Evolutionary conservation across 2,113 vertebrate genomes (phyloP).

Genomic region (Coregonus clupeaformis): DNA sequence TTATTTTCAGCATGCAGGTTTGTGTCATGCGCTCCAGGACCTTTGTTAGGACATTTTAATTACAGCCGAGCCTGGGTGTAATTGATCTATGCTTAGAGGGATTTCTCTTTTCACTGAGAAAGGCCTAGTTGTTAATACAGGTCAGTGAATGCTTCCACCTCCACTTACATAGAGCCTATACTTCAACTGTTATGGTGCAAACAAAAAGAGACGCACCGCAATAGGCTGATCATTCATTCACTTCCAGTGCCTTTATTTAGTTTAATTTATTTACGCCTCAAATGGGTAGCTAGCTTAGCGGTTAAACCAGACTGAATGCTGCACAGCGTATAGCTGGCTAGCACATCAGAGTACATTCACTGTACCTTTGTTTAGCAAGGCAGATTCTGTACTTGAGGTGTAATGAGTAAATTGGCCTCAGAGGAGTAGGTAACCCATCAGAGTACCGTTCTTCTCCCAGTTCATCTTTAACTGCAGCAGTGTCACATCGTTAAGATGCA

Average conservation of each 20-base stretch:
- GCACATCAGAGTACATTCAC: no score
- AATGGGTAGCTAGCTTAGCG: no score
- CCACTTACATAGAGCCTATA: slow-evolving; percentile 26
- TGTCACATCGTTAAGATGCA: no score
- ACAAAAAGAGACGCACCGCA: slow-evolving; percentile 4
- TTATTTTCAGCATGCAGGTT: slow-evolving; percentile 54
- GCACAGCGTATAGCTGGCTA: no score
- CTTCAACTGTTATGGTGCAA: slow-evolving; percentile 1
- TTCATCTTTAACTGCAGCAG: not conserved
- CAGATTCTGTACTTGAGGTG: slow-evolving; percentile 38
- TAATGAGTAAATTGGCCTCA: slow-evolving; percentile 35
- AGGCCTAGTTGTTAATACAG: slow-evolving; percentile 67
- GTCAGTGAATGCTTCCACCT: slow-evolving; percentile 55
- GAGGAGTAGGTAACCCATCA: slow-evolving; percentile 3
- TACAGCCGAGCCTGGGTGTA: slow-evolving; percentile 70
- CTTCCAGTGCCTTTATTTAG: not conserved
- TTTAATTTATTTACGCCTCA: no score
- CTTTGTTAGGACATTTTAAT: slow-evolving; percentile 77
- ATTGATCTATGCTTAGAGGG: slow-evolving; percentile 75
- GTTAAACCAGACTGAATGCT: no score
- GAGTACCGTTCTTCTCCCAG: not conserved
- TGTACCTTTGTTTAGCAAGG: slow-evolving; percentile 22
- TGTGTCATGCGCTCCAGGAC: slow-evolving; percentile 66
- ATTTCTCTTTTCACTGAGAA: slow-evolving; percentile 71
- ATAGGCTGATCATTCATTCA: slow-evolving; percentile 23